Evolutionary conservation across 2,113 vertebrate genomes (phyloP).

Genomic region (Leptodactylus fuscus): DNA sequence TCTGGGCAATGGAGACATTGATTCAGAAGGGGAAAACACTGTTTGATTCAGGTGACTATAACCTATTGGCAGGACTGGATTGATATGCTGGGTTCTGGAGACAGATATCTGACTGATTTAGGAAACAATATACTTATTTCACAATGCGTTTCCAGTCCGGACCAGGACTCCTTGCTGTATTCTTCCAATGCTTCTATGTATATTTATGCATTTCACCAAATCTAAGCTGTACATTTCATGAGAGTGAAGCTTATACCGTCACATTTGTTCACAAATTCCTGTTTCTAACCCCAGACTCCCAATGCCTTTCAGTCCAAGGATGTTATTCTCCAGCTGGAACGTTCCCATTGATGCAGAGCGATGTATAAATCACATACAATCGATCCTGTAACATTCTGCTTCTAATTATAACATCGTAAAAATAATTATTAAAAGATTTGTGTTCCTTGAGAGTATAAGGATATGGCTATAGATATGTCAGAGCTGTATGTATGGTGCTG

Average conservation of each 20-base stretch:
- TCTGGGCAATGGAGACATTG: too few relatives aligned
- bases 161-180: too few relatives aligned
- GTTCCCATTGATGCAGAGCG: not conserved
- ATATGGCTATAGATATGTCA: not conserved
- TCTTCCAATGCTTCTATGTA: too few relatives aligned
- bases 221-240: not conserved
- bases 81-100: too few relatives aligned
- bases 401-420: not conserved
- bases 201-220: too few relatives aligned
- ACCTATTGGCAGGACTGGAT: too few relatives aligned
- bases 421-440: conserved; percentile 4
- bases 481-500: not conserved
- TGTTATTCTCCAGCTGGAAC: conserved; percentile 2
- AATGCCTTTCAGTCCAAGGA: not conserved
- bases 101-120: too few relatives aligned
- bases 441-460: not conserved
- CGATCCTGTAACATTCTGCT: not conserved
- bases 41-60: too few relatives aligned
- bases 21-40: too few relatives aligned
- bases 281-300: not conserved
- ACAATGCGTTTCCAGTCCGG: too few relatives aligned
- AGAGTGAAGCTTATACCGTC: not conserved
- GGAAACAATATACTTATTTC: too few relatives aligned
- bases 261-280: conserved; percentile 15
- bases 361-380: not conserved